Evolutionary conservation across 2,113 vertebrate genomes (phyloP), one percentile per base, ranked within the genome.

Genomic region (Proteles cristata): DNA sequence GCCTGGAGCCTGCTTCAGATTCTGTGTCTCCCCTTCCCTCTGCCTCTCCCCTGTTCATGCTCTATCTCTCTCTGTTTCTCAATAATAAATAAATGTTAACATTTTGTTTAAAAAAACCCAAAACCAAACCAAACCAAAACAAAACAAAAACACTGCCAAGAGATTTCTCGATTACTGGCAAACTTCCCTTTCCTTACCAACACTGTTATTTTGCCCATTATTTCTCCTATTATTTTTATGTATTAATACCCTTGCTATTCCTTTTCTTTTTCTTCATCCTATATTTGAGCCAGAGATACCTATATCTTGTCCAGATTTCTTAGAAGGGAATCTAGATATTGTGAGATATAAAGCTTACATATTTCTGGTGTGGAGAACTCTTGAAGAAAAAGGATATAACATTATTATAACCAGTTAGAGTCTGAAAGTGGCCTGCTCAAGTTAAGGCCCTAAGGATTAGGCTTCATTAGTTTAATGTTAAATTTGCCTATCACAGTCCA

Each of bases 161-260:
- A 79, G 35, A 95, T 79, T 63, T 90, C 50, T 90, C 33, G 11
- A 74, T 94, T 79, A 81, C 25, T 17, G 55, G 10, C 55, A 73
- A 73, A 94, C 17, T 66, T 73, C 55, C 31, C 73, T 80, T 73
- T 90, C 71, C 31, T 80, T 66, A 66, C 65, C 28, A 25, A 45
- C n/a, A 50, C 50, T 85, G 86, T 79, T 26, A 85, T 86, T 85
- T 85, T 93, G n/a, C 45, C 53, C 45, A 89, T 85, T 80, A 85
- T 48, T 55, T 19, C 4, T 45, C 31, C n/a, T 79, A n/a, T 74
- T 90, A 45, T 55, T 76, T 43, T 80, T 71, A 43, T 90, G 17
- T 69, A 63, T 79, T 95, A 80, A 83, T 55, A 93, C 5, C 26
- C 50, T 79, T 86, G 23, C 11, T 28, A 39, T 95, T 95, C n/a